Evolutionary conservation across 2,113 vertebrate genomes (phyloP).

Genomic region (Electrona antarctica): DNA sequence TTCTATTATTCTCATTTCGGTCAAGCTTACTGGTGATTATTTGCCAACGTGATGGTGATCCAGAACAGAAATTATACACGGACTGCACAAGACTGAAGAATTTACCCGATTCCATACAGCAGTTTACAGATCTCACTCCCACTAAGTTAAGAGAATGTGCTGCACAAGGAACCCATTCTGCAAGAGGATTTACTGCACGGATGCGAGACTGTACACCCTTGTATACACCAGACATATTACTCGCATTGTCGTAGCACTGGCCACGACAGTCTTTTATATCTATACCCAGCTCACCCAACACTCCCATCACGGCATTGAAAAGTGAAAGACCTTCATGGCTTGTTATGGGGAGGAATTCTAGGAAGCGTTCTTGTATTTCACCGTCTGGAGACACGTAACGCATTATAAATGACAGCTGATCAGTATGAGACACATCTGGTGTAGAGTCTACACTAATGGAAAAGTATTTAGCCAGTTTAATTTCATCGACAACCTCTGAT

Average conservation of each 20-base stretch:
- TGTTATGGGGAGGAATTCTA: neutral
- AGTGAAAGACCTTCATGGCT: too few relatives aligned
- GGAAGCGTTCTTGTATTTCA: conserved; percentile 11
- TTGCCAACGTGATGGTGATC: neutral
- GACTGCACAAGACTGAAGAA: conserved; percentile 6
- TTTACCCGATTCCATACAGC: conserved; percentile 5
- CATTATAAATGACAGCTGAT: conserved; percentile 28
- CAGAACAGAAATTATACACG: neutral
- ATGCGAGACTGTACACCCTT: conserved; percentile 15
- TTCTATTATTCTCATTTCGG: neutral
- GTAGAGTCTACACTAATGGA: conserved; percentile 27
- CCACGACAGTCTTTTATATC: conserved; percentile 21
- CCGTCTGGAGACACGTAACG: conserved; percentile 21
- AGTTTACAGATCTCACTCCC: neutral
- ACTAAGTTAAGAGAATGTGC: conserved; percentile 26
- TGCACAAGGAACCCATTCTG: conserved; percentile 22
- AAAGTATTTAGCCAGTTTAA: conserved; percentile 21
- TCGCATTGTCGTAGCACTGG: conserved; percentile 24
- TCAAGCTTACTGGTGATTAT: neutral
- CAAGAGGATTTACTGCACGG: conserved; percentile 11
- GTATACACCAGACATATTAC: conserved; percentile 24
- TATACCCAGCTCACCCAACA: conserved; percentile 14
- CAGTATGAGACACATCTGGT: conserved; percentile 21
- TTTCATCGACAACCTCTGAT: neutral
- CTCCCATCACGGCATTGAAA: neutral